A percentile compares a stretch with the other conserved stretches of the same genome.
Conservation (phyloP, 2,113 vertebrate species). For the Mionectes macconnelli region DNA sequence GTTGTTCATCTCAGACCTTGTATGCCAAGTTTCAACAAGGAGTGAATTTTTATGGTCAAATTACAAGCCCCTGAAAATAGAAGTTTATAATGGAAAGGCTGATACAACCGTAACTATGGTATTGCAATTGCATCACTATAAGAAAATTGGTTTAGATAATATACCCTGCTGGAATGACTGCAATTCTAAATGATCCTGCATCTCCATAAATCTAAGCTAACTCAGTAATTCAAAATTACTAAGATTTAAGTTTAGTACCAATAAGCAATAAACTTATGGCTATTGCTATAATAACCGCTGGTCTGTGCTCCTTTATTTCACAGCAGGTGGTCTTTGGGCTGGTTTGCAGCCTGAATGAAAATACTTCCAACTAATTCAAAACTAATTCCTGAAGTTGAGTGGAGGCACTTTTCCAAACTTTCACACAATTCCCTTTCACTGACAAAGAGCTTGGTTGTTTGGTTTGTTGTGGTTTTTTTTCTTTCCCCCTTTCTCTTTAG, state of each 20-base stretch:
- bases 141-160: constrained; percentile 84
- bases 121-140: constrained; percentile 72
- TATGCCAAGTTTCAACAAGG: constrained; percentile 66
- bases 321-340: constrained; percentile 77
- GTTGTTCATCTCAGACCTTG: constrained; percentile 59
- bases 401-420: constrained; percentile 54
- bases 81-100: constrained; percentile 78
- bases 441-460: constrained; percentile 27
- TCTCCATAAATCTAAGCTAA: constrained; percentile 82
- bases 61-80: constrained; percentile 78
- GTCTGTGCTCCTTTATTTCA: constrained; percentile 70
- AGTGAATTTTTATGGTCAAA: constrained; percentile 80
- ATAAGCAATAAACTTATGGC: constrained; percentile 81
- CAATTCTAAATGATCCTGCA: constrained; percentile 73
- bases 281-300: constrained; percentile 76
- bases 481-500: constrained; percentile 46
- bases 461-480: not conserved
- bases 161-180: constrained; percentile 77
- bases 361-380: constrained; percentile 65
- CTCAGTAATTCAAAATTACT: constrained; percentile 82
- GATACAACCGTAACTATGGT: constrained; percentile 74
- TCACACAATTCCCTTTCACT: constrained; percentile 47
- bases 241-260: constrained; percentile 80
- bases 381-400: constrained; percentile 72
- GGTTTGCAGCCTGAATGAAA: constrained; percentile 63